A percentile compares a stretch with the other conserved stretches of the same genome.
phyloP scores from a whole-genome alignment of 2,888 invertebrate species.

The Tetragnatha montana region DNA sequence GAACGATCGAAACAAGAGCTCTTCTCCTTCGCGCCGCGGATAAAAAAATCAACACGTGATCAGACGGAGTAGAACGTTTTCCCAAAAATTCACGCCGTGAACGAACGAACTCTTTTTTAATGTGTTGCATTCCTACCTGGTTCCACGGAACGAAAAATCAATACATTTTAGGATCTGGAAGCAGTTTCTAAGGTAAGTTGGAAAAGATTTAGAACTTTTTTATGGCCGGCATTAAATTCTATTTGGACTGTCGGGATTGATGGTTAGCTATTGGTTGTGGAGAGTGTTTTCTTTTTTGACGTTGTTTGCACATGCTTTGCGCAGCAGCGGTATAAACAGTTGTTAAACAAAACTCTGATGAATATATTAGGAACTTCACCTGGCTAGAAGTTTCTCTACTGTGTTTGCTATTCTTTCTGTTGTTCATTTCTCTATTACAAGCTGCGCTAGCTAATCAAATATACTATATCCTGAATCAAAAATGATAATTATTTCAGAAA shows the following conservation, averaged over 20 bases:
- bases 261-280: background rate
- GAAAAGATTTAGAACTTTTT: slow-evolving; percentile 44
- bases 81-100: slow-evolving; percentile 8
- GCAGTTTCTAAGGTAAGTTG: slow-evolving; percentile 53
- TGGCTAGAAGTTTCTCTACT: background rate
- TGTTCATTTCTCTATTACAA: background rate
- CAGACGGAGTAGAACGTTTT: slow-evolving; percentile 39
- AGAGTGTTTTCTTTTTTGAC: background rate
- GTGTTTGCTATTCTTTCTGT: background rate
- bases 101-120: slow-evolving; percentile 44
- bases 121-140: slow-evolving; percentile 54
- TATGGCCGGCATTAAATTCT: slow-evolving; percentile 6
- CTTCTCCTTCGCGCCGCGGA: slow-evolving; percentile 11
- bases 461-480: too few species aligned
- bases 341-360: background rate
- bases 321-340: background rate
- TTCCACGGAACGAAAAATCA: slow-evolving; percentile 54
- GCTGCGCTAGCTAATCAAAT: background rate
- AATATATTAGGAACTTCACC: background rate
- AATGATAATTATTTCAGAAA: too few species aligned
- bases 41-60: slow-evolving; percentile 58
- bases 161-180: slow-evolving; percentile 34
- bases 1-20: slow-evolving; percentile 4
- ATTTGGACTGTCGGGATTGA: background rate
- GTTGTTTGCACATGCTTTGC: background rate